Base-by-base conservation (phyloP, 1,140 invertebrate species). In the Aplysia californica region DNA sequence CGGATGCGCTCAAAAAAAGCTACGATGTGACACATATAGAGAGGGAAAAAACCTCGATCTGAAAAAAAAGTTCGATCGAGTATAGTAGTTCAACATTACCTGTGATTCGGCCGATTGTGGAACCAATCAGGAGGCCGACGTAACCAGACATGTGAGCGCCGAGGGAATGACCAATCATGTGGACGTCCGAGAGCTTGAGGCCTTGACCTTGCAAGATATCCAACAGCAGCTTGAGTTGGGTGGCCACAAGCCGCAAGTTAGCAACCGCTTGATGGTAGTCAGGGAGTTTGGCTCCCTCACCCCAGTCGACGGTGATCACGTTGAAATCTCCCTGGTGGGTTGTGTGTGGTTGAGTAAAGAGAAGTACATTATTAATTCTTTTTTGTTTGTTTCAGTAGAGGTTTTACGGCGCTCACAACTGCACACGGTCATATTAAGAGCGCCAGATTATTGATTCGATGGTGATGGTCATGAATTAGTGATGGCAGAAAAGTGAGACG, bases 101-200 rank as follows among this genome's bases (percentile, higher is more conserved):
- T 29, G 94, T 94, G 50, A 96, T 95, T 77, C 93, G 91, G 3
- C 92, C 94, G 94, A 20, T 96, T 69, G 75, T 76, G 4, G 72
- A 71, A 65, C 73, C 64, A 4, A 84, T n/a, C 4, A 68, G 56
- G 10, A 41, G 59, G 1, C 87, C 87, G 4, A 81, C 77, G 61
- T 84, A 87, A n/a, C 87, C 87, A 70, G 80, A 80, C 0, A 86
- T 80, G 65, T 89, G 87, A 18, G 86, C 85, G 6, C 87, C 87
- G 10, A 89, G 78, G 68, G 86, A 87, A 80, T 88, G 87, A 18
- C 87, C 87, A 64, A 88, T 84, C 23, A 87, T 61, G 65, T 87
- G 87, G 23, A 88, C 76, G 18, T 84, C 75, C 20, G 56, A 41
- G 1, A 82, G 44, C 23, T 58, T 70, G 1, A 73, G 70, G 4